A percentile compares a stretch with the other conserved stretches of the same genome.
Evolutionary conservation across 2,888 invertebrate species (phyloP).

Genomic region (Netelia fuscicornis): DNA sequence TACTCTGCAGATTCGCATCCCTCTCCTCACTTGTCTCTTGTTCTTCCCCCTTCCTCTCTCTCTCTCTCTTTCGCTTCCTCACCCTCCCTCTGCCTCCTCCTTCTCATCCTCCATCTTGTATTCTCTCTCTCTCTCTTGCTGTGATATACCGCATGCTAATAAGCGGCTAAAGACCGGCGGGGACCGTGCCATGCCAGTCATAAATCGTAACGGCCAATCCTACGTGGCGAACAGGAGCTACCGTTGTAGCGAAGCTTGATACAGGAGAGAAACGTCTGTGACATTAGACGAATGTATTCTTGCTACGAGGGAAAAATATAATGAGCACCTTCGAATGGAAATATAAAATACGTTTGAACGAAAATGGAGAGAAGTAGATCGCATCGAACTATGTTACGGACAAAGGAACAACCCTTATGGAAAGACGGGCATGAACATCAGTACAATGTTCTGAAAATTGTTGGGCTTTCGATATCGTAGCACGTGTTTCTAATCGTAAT

Average conservation of each 20-base stretch:
- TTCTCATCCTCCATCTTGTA: conserved; percentile 20
- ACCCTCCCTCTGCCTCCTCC: conserved; percentile 61
- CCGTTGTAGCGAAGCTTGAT: conserved; percentile 33
- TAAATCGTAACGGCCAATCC: conserved; percentile 83
- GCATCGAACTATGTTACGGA: no score
- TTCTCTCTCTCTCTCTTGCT: conserved; percentile 60
- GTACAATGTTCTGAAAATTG: background rate
- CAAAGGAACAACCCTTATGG: background rate
- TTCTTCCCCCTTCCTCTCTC: conserved; percentile 63
- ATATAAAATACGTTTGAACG: no score
- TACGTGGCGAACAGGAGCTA: conserved; percentile 50
- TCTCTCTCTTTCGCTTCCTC: conserved; percentile 48
- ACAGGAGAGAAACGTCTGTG: conserved; percentile 19
- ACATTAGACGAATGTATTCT: conserved; percentile 12
- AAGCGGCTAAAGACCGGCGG: conserved; percentile 84
- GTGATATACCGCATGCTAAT: conserved; percentile 85
- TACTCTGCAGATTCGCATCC: conserved; percentile 47
- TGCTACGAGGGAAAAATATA: background rate
- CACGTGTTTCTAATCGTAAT: conserved; percentile 19
- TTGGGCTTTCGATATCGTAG: background rate
- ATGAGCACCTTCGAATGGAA: background rate
- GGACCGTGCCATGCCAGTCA: conserved; percentile 80
- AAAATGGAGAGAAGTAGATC: no score
- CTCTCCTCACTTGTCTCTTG: conserved; percentile 53
- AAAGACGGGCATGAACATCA: background rate